Evolutionary conservation across 1,140 invertebrate species (phyloP).

Genomic region (Uloborus diversus): DNA sequence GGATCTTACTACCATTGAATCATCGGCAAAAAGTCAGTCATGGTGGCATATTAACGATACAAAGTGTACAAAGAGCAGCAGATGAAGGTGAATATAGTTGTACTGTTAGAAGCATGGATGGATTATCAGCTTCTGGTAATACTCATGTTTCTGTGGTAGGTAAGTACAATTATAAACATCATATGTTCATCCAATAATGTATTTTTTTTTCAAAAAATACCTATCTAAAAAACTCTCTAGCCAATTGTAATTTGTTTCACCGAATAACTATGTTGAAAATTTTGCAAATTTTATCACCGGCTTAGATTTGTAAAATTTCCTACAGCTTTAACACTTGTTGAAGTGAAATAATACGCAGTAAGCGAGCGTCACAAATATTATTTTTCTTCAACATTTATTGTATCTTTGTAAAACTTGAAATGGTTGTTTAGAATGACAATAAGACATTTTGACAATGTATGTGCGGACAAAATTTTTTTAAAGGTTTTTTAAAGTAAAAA

Average conservation of each 20-base stretch:
- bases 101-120: slow-evolving; percentile 88
- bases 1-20: slow-evolving; percentile 86
- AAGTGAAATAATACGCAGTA: not conserved
- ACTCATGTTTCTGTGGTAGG: slow-evolving; percentile 95
- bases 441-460: no score
- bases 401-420: no score
- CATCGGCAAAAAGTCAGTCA: slow-evolving; percentile 92
- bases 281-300: not conserved
- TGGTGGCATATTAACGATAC: slow-evolving; percentile 91
- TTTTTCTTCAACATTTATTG: no score
- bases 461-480: no score
- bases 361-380: no score
- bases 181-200: not conserved
- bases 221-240: not conserved
- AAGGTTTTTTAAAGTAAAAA: no score
- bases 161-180: not conserved
- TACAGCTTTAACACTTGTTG: not conserved
- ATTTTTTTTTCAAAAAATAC: not conserved
- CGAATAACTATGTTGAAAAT: not conserved
- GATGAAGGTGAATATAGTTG: slow-evolving; percentile 96
- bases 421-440: no score
- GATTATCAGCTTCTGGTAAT: slow-evolving; percentile 83
- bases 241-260: not conserved
- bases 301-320: not conserved
- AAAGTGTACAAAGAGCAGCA: slow-evolving; percentile 88